A percentile compares a stretch with the other conserved stretches of the same genome.
These are phyloP conservation scores for Lordiphosa clarofinis DNA, from an alignment of 1,140 invertebrate genomes.

Conservation along the genomic window DNA sequence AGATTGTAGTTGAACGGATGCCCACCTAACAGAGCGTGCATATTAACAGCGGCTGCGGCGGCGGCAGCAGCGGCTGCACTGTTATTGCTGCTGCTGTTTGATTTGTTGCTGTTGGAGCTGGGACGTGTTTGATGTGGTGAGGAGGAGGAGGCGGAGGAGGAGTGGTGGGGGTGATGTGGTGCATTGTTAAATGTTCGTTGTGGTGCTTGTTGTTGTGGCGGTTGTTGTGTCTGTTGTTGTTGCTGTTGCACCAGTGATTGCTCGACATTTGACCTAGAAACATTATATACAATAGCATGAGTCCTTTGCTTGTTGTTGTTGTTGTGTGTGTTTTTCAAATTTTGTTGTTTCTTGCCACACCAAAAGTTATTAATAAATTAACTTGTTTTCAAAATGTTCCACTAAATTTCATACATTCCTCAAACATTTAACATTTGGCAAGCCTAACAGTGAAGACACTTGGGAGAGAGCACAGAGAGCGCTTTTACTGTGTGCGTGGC, in stretches of 20 bases:
- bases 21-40: constrained; percentile 46
- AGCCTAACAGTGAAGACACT: no score
- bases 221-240: constrained; percentile 50
- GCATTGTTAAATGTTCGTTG: constrained; percentile 59
- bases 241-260: constrained; percentile 75
- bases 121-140: constrained; percentile 24
- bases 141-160: constrained; percentile 31
- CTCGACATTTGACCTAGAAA: constrained; percentile 80
- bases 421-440: no score
- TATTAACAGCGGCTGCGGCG: constrained; percentile 52
- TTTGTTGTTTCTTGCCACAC: constrained; percentile 20
- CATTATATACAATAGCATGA: constrained; percentile 74
- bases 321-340: constrained; percentile 48
- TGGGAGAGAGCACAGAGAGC: no score
- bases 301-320: constrained; percentile 20
- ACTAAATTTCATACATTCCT: no score
- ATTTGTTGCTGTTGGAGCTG: constrained; percentile 14
- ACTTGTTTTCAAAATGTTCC: no score
- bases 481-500: no score
- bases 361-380: no score
- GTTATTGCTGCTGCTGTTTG: constrained; percentile 14
- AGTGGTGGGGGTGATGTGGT: constrained; percentile 47
- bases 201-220: constrained; percentile 50
- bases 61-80: constrained; percentile 31
- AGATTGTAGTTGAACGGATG: constrained; percentile 68